Base-by-base conservation (phyloP, 1,140 invertebrate species). In the Coboldia fuscipes region DNA sequence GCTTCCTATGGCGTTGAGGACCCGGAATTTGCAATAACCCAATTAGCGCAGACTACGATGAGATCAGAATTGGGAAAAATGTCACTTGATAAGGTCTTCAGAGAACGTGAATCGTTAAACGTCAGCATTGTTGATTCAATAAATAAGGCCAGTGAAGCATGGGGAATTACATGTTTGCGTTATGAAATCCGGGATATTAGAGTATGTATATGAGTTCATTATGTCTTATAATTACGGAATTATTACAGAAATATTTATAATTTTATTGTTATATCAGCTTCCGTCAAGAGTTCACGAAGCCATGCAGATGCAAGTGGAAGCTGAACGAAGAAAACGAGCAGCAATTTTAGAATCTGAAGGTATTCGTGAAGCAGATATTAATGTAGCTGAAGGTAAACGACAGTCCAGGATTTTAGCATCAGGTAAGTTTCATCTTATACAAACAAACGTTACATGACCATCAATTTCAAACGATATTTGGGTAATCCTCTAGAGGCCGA, bases 251-350 rank as follows among this genome's bases (percentile, higher is more conserved):
- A 19, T 12, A 13, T 32, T 32, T 9, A 30, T 36, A 14, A 18
- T 19, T 32, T 32, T 30, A 24, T 33, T n/a, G n/a, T 5, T 6
- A 7, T 16, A 30, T 29, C 35, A 51, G 43, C 59, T 98, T 42
- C 96, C 96, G 7, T 56, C 62, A 2, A 71, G 88, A 54, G 84
- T 99, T 4, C 88, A 96, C 49, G 92, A 97, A 62, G 94, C 94
- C 4, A 98, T 99, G 94, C 94, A 98, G 60, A 97, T 97, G 89
- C 94, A 98, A 65, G 90, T 98, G 0, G 93, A 97, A 63, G 93
- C 93, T 0, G 94, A 98, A 57, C 60, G 96, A 33, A 79, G 82
- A 49, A 99, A 99, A 57, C 65, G 96, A 48, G 96, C 96, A 1
- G 76, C 84, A 12, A 86, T 99, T 53, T 63, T 98, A 37, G 92